Evolutionary conservation across 2,797 vertebrate species (phyloP), one percentile per base, ranked within the genome.

Genomic region (Hyperoplus immaculatus): DNA sequence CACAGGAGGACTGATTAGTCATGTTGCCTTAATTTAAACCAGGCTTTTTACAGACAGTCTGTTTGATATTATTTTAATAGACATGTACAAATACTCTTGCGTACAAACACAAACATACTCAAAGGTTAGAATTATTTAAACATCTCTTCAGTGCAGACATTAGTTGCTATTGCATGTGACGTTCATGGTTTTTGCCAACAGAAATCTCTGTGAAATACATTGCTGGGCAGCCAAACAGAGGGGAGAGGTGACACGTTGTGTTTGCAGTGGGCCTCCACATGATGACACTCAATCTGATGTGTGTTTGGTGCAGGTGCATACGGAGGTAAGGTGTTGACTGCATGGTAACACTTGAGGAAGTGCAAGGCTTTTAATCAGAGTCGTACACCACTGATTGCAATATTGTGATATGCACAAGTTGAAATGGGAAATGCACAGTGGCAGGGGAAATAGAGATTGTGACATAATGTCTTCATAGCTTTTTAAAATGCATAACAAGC

Each of bases 1-100:
- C 75, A 64, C 73, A 67, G 50, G 64, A 75, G 73, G 54, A 80
- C 77, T 82, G 76, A 84, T 87, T 82, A 86, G 77, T 87, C 79
- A 84, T 84, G 83, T 80, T 69, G 46, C 55, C 42, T 85, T 82
- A 54, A 53, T 67, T 43, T 70, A 58, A 63, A 63, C 50, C 65
- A 75, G 77, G 76, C 66, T 86, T 77, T 72, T 73, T 79, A 72
- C 61, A 62, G 53, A 72, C 56, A 82, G 60, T 77, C 49, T 60
- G 51, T 69, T 74, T n/a, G 43, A 54, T 72, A 29, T 75, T 54
- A 70, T 61, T 84, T 68, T 64, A 51, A 77, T 41, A 71, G 11
- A 1, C 6, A 58, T 49, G 51, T 5, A 51, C n/a, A 64, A 58
- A 13, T 13, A 47, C 36, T 46, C 4, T 4, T 14, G 6, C 2